Percentiles rank a stretch among this genome's conserved stretches.
phyloP scores from a whole-genome alignment of 2,888 invertebrate species.

The Philaethria dido region DNA sequence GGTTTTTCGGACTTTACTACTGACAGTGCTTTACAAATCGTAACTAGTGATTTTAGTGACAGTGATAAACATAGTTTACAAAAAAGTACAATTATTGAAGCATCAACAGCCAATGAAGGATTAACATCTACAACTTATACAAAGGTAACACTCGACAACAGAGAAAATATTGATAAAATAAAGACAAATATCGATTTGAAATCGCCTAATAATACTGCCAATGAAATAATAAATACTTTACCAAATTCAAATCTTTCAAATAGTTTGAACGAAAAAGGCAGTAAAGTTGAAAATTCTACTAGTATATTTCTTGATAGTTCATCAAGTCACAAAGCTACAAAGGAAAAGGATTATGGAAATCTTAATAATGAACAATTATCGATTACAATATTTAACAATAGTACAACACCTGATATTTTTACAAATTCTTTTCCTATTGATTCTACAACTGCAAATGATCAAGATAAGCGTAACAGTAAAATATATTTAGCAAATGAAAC shows the following conservation, averaged over 20 bases:
- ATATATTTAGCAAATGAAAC: neutral
- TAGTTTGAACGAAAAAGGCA: neutral
- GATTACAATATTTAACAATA: neutral
- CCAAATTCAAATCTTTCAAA: neutral
- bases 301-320: neutral
- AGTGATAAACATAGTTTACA: conserved; percentile 18
- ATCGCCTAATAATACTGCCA: neutral
- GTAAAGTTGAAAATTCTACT: neutral
- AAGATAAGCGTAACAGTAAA: neutral
- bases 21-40: conserved; percentile 14
- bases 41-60: conserved; percentile 25
- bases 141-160: conserved; percentile 20
- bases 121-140: neutral
- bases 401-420: neutral
- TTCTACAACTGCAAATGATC: neutral
- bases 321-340: neutral
- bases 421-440: neutral
- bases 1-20: neutral
- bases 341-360: neutral
- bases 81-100: conserved; percentile 7
- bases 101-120: conserved; percentile 5
- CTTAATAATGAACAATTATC: neutral
- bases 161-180: conserved; percentile 1
- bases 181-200: neutral
- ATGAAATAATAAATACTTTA: neutral